phyloP scores from a whole-genome alignment of 2,888 invertebrate genomes.

The Eupithecia inturbata region DNA sequence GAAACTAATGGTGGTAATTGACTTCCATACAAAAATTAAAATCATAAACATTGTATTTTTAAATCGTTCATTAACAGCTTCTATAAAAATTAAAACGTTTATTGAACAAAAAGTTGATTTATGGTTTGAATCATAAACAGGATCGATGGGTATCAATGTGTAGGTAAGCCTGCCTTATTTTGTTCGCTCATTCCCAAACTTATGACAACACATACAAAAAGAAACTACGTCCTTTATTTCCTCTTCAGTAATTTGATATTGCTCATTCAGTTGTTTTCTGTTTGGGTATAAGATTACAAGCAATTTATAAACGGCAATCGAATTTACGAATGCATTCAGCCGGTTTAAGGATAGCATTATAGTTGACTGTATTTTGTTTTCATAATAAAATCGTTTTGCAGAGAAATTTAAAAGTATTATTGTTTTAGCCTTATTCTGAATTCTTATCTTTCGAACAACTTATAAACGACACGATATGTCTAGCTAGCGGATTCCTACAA shows the following conservation, averaged over 20 bases:
- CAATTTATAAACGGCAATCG: conserved; percentile 81
- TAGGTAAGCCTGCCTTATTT: conserved; percentile 20
- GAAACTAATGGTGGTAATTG: conserved; percentile 77
- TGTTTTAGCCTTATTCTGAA: not conserved
- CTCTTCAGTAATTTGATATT: conserved; percentile 76
- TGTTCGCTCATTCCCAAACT: conserved; percentile 50
- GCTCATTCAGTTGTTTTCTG: conserved; percentile 82
- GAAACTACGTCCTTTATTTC: conserved; percentile 69
- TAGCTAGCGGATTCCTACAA: not conserved
- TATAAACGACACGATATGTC: not conserved
- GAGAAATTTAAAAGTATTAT: not conserved
- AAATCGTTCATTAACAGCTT: conserved; percentile 56
- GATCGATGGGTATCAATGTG: conserved; percentile 33
- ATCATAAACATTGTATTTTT: conserved; percentile 62
- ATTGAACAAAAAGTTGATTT: conserved; percentile 51
- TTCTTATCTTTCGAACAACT: not conserved
- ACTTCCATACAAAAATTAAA: conserved; percentile 70
- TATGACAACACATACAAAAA: conserved; percentile 70
- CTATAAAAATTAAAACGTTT: conserved; percentile 62
- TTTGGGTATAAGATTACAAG: conserved; percentile 84
- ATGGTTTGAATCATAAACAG: conserved; percentile 43
- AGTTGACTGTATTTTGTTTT: conserved; percentile 59
- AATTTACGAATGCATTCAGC: conserved; percentile 72
- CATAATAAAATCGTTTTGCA: conserved; percentile 17
- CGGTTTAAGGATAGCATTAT: conserved; percentile 67